These are phyloP conservation scores for Oncopeltus fasciatus DNA, from an alignment of 1,140 invertebrate species.

Conservation along the genomic window DNA sequence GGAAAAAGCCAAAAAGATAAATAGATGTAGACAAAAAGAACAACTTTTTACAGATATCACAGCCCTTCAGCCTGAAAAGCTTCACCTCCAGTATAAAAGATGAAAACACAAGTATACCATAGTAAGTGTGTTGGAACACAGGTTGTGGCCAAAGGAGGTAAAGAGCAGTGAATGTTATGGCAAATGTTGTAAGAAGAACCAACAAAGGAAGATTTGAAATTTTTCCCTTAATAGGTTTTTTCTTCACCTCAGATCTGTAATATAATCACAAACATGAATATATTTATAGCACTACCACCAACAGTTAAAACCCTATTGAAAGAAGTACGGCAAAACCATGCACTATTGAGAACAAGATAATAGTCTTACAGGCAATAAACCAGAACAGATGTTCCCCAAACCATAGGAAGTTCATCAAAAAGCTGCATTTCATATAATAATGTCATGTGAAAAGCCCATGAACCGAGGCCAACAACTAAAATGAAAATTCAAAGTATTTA, in stretches of 20 bases:
- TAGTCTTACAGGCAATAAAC: conserved; percentile 25
- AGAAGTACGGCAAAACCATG: neutral
- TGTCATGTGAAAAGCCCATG: conserved; percentile 27
- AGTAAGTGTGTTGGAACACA: conserved; percentile 23
- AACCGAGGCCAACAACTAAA: conserved; percentile 26
- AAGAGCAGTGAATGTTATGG: conserved; percentile 22
- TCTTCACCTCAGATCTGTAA: conserved; percentile 19
- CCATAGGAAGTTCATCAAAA: conserved; percentile 27
- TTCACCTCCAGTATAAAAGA: conserved; percentile 22
- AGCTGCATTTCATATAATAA: conserved; percentile 27
- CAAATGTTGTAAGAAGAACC: conserved; percentile 14
- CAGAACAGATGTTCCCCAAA: conserved; percentile 25
- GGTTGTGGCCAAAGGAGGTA: conserved; percentile 26
- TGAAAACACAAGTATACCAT: conserved; percentile 23
- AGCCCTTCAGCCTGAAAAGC: conserved; percentile 21
- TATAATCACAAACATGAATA: too few relatives aligned
- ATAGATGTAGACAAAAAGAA: conserved; percentile 22
- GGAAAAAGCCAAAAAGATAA: conserved; percentile 25
- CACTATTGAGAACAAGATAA: neutral
- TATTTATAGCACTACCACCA: too few relatives aligned
- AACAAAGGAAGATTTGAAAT: conserved; percentile 21
- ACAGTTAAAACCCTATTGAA: too few relatives aligned
- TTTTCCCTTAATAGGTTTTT: conserved; percentile 10
- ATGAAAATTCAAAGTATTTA: too few relatives aligned
- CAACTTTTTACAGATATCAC: conserved; percentile 23